Percentiles rank a stretch among this genome's conserved stretches.
phyloP scores from a whole-genome alignment of 2,888 invertebrate species.

The Nemotelus pantherinus region DNA sequence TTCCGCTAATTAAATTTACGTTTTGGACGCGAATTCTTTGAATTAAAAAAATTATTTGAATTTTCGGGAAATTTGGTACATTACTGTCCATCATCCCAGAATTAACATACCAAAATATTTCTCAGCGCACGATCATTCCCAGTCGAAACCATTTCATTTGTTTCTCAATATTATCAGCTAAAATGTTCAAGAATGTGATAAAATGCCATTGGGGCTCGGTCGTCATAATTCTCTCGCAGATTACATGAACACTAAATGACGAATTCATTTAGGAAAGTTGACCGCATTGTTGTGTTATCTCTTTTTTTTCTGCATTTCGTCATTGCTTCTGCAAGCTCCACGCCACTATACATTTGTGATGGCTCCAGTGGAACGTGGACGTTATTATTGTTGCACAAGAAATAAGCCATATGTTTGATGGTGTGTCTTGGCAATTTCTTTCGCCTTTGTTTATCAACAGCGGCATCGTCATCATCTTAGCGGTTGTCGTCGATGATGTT shows the following conservation, averaged over 20 bases:
- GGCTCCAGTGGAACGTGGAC: neutral
- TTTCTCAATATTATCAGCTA: too few species aligned
- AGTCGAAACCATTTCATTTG: too few species aligned
- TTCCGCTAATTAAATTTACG: too few species aligned
- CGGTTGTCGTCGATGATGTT: neutral
- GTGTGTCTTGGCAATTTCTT: conserved; percentile 19
- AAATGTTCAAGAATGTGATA: too few species aligned
- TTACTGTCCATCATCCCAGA: too few species aligned
- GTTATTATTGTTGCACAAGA: conserved; percentile 30
- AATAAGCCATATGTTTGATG: conserved; percentile 16
- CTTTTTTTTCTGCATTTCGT: conserved; percentile 6
- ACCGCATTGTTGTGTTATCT: conserved; percentile 18
- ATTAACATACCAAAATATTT: too few species aligned
- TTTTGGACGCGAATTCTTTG: too few species aligned
- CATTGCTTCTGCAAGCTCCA: neutral
- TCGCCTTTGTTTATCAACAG: conserved; percentile 23
- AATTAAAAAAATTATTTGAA: too few species aligned
- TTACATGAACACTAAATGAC: neutral
- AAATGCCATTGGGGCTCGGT: too few species aligned
- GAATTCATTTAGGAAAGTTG: conserved; percentile 25
- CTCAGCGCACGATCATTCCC: too few species aligned
- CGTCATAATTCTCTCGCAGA: too few species aligned
- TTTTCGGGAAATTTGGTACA: too few species aligned
- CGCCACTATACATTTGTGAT: neutral
- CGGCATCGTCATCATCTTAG: neutral